Evolutionary conservation across 1,140 invertebrate genomes (phyloP), one percentile per base, ranked within the genome.

Genomic region (Apocrypta bakeri): DNA sequence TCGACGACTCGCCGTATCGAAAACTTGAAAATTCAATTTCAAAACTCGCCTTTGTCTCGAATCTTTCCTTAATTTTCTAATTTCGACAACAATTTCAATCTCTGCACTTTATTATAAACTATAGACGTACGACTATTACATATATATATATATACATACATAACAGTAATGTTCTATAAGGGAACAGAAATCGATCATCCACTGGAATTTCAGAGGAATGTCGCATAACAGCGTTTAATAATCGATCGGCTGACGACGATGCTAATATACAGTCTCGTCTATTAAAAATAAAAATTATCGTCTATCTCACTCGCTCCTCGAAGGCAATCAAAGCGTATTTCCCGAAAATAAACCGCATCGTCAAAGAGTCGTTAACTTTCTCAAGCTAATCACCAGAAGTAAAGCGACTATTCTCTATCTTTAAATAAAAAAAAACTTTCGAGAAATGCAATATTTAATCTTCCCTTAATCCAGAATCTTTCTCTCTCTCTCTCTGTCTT

Each of bases 311-410:
- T 9, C 33, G 33, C 33, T 2, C 33, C 3, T 37, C 33, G 33
- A 9, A 37, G 33, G 33, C 33, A 37, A 37, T 37, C 33, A n/a
- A 25, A 78, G 76, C 48, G 61, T 3, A 63, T 27, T 68, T 68
- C 24, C 64, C 64, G 64, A 68, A 68, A 68, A 68, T 68, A 27
- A 56, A 33, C 64, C 64, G 75, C 64, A 29, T 37, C 64, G 56
- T 8, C 2, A 56, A 21, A 17, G 17, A 0, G 48, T 17, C 74
- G 27, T 7, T n/a, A n/a, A n/a, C n/a, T n/a, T n/a, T n/a, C n/a
- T n/a, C n/a, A n/a, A 48, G 73, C 63, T 63, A 75, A 75, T 61
- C 48, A 75, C 73, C 73, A 31, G 27, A 12, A 17, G 12, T 48
- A 48, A 42, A 42, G 14, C 40, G 9, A 14, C 40, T 14, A 9